Base-by-base conservation (phyloP, 1,140 invertebrate species). In the Ceratoteleas bidentatus region DNA sequence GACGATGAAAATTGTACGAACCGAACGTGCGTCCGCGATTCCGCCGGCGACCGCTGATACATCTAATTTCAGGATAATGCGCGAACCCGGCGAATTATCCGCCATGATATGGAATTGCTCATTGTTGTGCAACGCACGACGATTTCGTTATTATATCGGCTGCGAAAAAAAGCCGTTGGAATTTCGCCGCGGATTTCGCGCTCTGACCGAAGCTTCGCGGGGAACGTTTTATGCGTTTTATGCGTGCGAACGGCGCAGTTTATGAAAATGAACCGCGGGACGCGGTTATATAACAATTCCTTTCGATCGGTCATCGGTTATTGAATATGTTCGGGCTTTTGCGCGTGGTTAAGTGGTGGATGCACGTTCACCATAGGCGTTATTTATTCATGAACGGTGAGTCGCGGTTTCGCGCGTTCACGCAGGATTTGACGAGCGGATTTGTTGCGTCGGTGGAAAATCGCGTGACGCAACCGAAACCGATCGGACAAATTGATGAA, bases 11-110 rank as follows among this genome's bases (percentile, higher is more conserved):
- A 74, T 78, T 68, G 62, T 68, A 68, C 24, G 14, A 50, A 53
- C 64, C 58, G 53, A 47, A 72, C 58, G 36, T 4, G 32, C 33
- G 34, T 45, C 64, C 64, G 36, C 45, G 34, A 50, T 72, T 56
- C 52, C 43, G 38, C 49, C 52, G n/a, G 52, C 58, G 33, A n/a
- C 33, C 15, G 65, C 76, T 54, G 61, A 79, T 79, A 73, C 36
- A 73, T 79, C 56, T 68, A 66, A 79, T 79, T 72, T 73, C 47
- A 79, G 49, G 10, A 73, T n/a, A n/a, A n/a, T n/a, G 62, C 54
- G 43, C 52, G 68, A 74, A 32, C 49, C 56, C 56, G 68, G 62
- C 62, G 64, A 73, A 74, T 80, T 64, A 80, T 73, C 64, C 38
- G 52, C 50, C 56, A 50, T 64, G 61, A 69, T 80, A 74, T 80